These are phyloP conservation scores for Columba livia DNA, from an alignment of 2,113 vertebrate species.

Conservation along the genomic window DNA sequence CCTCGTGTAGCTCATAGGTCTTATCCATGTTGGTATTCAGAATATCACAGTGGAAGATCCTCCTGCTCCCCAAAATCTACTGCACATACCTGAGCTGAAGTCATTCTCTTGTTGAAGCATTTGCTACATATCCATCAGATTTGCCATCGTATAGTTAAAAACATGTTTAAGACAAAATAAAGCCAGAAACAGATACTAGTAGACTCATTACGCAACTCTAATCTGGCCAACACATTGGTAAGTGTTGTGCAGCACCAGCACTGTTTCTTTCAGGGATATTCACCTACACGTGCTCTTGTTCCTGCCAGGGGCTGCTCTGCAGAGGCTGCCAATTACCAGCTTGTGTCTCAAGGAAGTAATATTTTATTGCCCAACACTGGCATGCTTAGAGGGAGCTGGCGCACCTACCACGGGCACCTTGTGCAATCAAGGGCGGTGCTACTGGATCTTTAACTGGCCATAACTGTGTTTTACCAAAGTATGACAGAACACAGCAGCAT, in stretches of 20 bases:
- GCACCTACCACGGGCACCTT: neutral
- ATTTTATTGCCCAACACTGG: neutral
- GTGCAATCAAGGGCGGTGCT: neutral
- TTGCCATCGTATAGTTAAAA: neutral
- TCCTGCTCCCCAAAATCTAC: neutral
- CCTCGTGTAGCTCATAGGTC: neutral
- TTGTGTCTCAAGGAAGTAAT: neutral
- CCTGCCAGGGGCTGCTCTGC: neutral
- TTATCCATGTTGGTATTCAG: neutral
- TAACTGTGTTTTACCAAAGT: neutral
- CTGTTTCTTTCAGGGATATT: neutral
- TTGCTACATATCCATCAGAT: neutral
- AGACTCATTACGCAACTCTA: neutral
- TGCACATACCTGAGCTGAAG: neutral
- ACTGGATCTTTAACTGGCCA: neutral
- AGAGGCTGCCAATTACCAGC: neutral
- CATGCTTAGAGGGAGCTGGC: neutral
- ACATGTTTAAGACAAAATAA: neutral
- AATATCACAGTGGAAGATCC: neutral
- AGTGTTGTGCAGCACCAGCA: neutral
- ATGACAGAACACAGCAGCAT: neutral
- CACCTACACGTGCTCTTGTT: neutral
- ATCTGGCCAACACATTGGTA: neutral
- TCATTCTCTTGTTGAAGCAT: neutral
- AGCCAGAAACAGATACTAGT: neutral